These are phyloP conservation scores for Meandrusa payeni DNA, from an alignment of 2,888 invertebrate species.

Conservation along the genomic window DNA sequence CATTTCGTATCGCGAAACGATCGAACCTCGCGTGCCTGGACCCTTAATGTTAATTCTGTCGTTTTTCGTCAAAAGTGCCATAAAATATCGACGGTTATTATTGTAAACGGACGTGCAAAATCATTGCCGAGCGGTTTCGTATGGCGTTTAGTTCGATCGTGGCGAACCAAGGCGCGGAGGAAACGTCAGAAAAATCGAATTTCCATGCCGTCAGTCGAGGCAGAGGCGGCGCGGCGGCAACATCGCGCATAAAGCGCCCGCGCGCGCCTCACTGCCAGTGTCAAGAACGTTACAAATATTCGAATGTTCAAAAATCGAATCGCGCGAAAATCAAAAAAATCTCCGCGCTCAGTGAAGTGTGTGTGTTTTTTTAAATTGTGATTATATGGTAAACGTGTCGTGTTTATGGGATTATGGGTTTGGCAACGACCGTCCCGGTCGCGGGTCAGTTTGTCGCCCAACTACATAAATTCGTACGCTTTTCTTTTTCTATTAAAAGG, in stretches of 20 bases:
- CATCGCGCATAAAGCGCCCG: slow-evolving; percentile 68
- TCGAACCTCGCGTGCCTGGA: slow-evolving; percentile 59
- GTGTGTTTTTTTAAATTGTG: slow-evolving; percentile 34
- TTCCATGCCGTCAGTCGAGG: slow-evolving; percentile 77
- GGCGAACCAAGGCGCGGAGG: slow-evolving; percentile 75
- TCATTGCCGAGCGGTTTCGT: slow-evolving; percentile 62
- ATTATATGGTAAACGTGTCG: slow-evolving; percentile 23
- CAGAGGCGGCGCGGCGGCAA: slow-evolving; percentile 74
- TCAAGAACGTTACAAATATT: slow-evolving; percentile 31
- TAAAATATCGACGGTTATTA: slow-evolving; percentile 59
- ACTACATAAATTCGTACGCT: slow-evolving; percentile 61
- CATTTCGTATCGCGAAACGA: slow-evolving; percentile 34
- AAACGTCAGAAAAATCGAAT: slow-evolving; percentile 81
- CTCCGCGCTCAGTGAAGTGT: slow-evolving; percentile 40
- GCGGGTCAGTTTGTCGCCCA: slow-evolving; percentile 57
- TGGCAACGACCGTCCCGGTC: slow-evolving; percentile 51
- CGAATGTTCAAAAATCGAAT: slow-evolving; percentile 36
- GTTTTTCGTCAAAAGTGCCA: slow-evolving; percentile 51
- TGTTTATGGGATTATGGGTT: slow-evolving; percentile 63
- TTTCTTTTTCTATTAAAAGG: slow-evolving; percentile 68
- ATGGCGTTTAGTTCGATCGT: slow-evolving; percentile 78
- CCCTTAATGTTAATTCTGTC: slow-evolving; percentile 46
- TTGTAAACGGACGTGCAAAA: slow-evolving; percentile 70
- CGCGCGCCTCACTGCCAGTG: slow-evolving; percentile 49
- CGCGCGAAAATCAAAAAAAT: slow-evolving; percentile 31